Percentiles rank a stretch among this genome's conserved stretches.
These are phyloP conservation scores for Dasypolia templi DNA, from an alignment of 2,888 invertebrate species.

Conservation along the genomic window DNA sequence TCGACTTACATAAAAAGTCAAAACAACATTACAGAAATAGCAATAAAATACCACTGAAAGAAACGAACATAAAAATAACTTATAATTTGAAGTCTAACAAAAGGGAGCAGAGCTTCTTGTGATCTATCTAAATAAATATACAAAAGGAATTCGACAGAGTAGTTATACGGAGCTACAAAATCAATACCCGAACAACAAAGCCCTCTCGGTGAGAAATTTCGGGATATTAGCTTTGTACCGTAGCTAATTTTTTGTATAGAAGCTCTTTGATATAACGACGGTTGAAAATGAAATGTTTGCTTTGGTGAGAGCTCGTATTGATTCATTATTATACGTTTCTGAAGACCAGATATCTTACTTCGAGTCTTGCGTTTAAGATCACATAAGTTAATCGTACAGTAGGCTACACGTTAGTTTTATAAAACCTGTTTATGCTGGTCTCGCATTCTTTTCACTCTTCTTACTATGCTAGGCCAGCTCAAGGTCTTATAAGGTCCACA, in stretches of 20 bases:
- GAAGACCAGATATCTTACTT: not conserved
- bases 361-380: not conserved
- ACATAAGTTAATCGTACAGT: not conserved
- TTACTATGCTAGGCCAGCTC: not conserved
- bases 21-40: conserved; percentile 12
- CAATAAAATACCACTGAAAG: conserved; percentile 5
- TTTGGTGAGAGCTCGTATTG: not conserved
- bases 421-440: too few species aligned
- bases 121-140: conserved; percentile 70
- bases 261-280: conserved; percentile 12
- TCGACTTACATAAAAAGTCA: conserved; percentile 9
- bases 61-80: conserved; percentile 32
- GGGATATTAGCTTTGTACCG: conserved; percentile 24
- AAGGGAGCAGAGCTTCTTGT: conserved; percentile 41
- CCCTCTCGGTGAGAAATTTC: conserved; percentile 51
- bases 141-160: conserved; percentile 71
- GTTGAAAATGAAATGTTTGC: conserved; percentile 12
- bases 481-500: not conserved
- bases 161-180: conserved; percentile 67
- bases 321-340: not conserved
- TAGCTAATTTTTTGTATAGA: conserved; percentile 19
- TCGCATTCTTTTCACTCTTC: not conserved
- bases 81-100: conserved; percentile 21
- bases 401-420: not conserved
- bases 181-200: conserved; percentile 67